These are phyloP conservation scores for Hirundo rustica DNA, from an alignment of 2,797 vertebrate genomes.

Conservation along the genomic window DNA sequence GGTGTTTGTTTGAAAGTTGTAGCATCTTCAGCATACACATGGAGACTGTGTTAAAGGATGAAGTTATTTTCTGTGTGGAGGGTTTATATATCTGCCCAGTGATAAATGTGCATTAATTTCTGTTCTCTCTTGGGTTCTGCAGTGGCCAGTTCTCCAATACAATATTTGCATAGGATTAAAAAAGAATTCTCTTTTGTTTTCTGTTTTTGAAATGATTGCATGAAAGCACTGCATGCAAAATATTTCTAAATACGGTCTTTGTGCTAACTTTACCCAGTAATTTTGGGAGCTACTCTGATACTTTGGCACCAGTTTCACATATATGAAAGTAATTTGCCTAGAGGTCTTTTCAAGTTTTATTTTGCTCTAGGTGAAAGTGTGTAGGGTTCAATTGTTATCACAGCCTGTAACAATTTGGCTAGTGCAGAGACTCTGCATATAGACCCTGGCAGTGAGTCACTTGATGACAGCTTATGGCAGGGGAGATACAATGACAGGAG, in stretches of 20 bases:
- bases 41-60: neutral
- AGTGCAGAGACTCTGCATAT: neutral
- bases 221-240: neutral
- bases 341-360: neutral
- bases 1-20: neutral
- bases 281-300: neutral
- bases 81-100: neutral
- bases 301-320: neutral
- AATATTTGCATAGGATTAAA: neutral
- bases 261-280: neutral
- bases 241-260: neutral
- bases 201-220: neutral
- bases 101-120: neutral
- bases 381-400: neutral
- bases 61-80: neutral
- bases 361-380: neutral
- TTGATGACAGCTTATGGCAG: constrained; percentile 15
- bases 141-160: neutral
- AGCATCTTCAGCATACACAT: neutral
- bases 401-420: neutral
- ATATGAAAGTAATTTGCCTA: neutral
- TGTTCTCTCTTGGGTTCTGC: neutral
- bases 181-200: neutral
- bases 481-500: neutral
- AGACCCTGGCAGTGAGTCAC: constrained; percentile 16